These are phyloP conservation scores for Martes flavigula DNA, from an alignment of 2,797 vertebrate genomes.

Conservation along the genomic window DNA sequence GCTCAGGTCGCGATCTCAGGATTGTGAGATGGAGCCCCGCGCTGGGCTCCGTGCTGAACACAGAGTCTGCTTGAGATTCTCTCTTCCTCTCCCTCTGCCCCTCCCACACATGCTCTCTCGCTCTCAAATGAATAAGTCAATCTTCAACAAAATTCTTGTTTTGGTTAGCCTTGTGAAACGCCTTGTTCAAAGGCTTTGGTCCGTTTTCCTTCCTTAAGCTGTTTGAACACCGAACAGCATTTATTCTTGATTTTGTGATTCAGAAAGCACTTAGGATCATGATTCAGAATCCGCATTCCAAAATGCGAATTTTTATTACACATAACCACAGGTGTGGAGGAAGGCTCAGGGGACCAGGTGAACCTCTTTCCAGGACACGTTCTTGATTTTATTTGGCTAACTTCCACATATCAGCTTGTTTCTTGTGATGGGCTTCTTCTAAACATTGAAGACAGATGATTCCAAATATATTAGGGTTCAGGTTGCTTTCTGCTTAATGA, in stretches of 20 bases:
- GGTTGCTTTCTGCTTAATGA: neutral
- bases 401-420: neutral
- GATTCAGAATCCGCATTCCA: neutral
- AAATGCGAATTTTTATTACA: constrained; percentile 29
- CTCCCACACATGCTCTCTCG: neutral
- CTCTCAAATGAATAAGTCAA: neutral
- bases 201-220: neutral
- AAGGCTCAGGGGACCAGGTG: neutral
- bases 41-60: neutral
- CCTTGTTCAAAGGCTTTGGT: neutral
- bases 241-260: constrained; percentile 24
- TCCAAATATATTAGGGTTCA: neutral
- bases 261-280: neutral
- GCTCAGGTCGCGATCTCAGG: neutral
- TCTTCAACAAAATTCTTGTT: neutral
- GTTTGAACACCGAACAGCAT: neutral
- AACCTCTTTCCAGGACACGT: neutral
- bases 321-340: neutral
- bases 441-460: neutral
- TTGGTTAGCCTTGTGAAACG: neutral
- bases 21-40: neutral
- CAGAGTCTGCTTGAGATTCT: neutral
- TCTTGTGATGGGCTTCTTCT: neutral
- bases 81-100: neutral
- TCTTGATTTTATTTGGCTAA: constrained; percentile 1